Base-by-base conservation (phyloP, 2,113 vertebrate species). In the Gallinago undulata region DNA sequence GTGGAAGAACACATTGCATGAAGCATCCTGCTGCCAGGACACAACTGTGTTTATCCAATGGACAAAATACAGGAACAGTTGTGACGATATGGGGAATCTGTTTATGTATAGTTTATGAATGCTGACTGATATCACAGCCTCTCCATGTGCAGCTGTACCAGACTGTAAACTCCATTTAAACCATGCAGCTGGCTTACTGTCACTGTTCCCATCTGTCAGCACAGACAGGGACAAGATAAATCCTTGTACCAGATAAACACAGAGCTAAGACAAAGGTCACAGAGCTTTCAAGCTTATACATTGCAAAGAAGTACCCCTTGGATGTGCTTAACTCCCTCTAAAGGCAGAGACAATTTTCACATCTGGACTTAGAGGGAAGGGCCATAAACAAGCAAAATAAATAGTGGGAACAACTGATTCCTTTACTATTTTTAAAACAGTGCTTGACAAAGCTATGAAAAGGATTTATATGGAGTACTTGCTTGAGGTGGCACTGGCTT, bases 1-100 rank as follows among this genome's bases (percentile, higher is more conserved):
- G 43, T 83, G 62, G 55, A 96, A 84, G 78, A 96, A 87, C 86
- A 80, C 51, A 92, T 12, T 66, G 50, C 39, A 89, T 79, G 62
- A 70, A 68, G 24, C 68, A 41, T 91, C 10, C 55, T 72, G 53
- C 21, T 45, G 28, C 62, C n/a, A 62, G 59, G 11, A 84, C 19
- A 95, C 24, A 89, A 79, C 62, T 2, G 4, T 4, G 3, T 13
- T 81, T 83, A 73, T 74, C 92, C 73, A 90, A 33, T 5, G 12
- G 22, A 74, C 18, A 68, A 94, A 79, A 86, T 31, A 84, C 19
- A 86, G 80, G 19, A 93, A 81, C 5, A 51, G 33, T 56, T 66
- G 62, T 53, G 62, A 82, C 10, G 84, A 33, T 56, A 1, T 51
- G 19, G 14, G 24, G 21, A 91, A 90, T 50, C 50, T 69, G 35